phyloP scores from a whole-genome alignment of 2,888 invertebrate genomes.

The Chironomus riparius region DNA sequence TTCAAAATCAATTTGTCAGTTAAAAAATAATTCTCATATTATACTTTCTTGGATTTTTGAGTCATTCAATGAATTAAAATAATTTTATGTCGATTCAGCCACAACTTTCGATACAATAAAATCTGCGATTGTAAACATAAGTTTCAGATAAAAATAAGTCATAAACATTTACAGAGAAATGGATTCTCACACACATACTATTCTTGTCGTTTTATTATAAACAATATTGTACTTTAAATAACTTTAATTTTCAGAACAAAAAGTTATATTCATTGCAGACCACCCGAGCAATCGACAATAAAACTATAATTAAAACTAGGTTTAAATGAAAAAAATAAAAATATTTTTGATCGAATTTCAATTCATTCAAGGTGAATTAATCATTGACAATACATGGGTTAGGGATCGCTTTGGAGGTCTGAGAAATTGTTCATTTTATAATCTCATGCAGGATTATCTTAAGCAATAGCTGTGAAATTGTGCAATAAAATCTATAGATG shows the following conservation, averaged over 20 bases:
- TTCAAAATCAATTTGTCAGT: no score
- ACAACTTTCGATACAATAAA: not conserved
- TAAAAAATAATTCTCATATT: no score
- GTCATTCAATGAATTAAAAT: no score
- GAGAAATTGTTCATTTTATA: not conserved
- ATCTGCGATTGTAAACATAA: not conserved
- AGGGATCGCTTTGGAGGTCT: not conserved
- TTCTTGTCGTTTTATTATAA: no score
- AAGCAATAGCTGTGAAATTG: conserved; percentile 3
- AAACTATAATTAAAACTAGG: not conserved
- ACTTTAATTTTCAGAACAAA: not conserved
- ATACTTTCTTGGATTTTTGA: no score
- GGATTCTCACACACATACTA: no score
- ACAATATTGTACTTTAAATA: not conserved
- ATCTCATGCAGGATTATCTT: not conserved
- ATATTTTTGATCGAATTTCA: not conserved
- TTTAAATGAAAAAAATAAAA: not conserved
- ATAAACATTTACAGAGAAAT: no score
- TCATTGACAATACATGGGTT: not conserved
- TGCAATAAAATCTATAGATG: not conserved
- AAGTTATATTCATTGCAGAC: not conserved
- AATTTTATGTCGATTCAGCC: not conserved
- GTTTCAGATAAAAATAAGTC: not conserved
- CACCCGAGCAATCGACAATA: not conserved
- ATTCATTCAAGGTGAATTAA: conserved; percentile 20